phyloP scores from a whole-genome alignment of 2,888 invertebrate species.

The Pardosa pseudoannulata region DNA sequence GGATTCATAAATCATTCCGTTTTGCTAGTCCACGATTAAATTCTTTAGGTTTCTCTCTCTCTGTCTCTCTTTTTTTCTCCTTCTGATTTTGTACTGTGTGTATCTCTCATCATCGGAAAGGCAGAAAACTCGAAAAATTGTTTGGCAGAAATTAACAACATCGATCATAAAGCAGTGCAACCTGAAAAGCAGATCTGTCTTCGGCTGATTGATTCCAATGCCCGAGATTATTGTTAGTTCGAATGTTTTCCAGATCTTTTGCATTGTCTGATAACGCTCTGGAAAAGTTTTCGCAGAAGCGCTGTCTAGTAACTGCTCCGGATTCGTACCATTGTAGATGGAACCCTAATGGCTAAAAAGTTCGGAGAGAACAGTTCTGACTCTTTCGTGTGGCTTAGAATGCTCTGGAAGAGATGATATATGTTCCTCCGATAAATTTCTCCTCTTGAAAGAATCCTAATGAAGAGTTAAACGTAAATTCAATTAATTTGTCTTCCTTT shows the following conservation, averaged over 20 bases:
- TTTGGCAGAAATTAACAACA: not conserved
- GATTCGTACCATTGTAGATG: too few species aligned
- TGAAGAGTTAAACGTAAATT: not conserved
- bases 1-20: constrained; percentile 10
- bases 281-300: too few species aligned
- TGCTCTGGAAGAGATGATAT: not conserved
- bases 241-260: too few species aligned
- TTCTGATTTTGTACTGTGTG: not conserved
- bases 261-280: too few species aligned
- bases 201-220: not conserved
- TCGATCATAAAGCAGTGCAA: too few species aligned
- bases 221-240: not conserved
- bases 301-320: too few species aligned
- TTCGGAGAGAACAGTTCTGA: too few species aligned
- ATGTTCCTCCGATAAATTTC: not conserved
- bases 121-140: constrained; percentile 8
- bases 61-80: too few species aligned
- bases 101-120: not conserved
- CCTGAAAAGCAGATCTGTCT: too few species aligned
- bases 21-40: not conserved
- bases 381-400: not conserved
- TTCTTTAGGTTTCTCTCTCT: not conserved
- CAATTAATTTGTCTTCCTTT: too few species aligned
- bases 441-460: not conserved
- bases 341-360: not conserved